Evolutionary conservation across 2,888 invertebrate species (phyloP).

Genomic region (Eupithecia dodoneata): DNA sequence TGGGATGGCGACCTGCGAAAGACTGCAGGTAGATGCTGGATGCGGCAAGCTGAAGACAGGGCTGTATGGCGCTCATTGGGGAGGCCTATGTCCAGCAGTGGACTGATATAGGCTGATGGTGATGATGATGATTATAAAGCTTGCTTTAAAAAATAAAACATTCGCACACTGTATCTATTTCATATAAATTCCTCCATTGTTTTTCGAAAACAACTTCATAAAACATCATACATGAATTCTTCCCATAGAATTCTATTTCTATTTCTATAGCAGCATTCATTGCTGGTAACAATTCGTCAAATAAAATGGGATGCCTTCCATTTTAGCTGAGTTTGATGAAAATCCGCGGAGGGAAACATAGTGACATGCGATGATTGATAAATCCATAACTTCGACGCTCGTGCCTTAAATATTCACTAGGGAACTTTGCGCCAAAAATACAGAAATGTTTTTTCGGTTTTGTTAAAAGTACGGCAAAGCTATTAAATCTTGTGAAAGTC

Average conservation of each 20-base stretch:
- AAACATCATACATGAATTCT: not conserved
- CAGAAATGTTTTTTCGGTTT: not conserved
- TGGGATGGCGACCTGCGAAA: no score
- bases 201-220: no score
- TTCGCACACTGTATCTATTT: no score
- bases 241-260: not conserved
- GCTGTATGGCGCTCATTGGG: no score
- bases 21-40: no score
- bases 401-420: not conserved
- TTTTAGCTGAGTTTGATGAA: constrained; percentile 5
- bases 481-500: not conserved
- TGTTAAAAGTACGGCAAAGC: not conserved
- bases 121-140: no score
- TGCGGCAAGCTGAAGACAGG: no score
- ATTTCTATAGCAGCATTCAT: not conserved
- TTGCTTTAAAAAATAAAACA: no score
- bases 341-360: not conserved
- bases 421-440: not conserved
- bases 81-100: no score
- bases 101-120: no score
- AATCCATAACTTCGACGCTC: not conserved
- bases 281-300: not conserved
- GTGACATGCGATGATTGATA: constrained; percentile 8
- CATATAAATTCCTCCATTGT: no score
- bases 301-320: not conserved